Base-by-base conservation (phyloP, 2,888 invertebrate genomes). In the Philereme vetulata region DNA sequence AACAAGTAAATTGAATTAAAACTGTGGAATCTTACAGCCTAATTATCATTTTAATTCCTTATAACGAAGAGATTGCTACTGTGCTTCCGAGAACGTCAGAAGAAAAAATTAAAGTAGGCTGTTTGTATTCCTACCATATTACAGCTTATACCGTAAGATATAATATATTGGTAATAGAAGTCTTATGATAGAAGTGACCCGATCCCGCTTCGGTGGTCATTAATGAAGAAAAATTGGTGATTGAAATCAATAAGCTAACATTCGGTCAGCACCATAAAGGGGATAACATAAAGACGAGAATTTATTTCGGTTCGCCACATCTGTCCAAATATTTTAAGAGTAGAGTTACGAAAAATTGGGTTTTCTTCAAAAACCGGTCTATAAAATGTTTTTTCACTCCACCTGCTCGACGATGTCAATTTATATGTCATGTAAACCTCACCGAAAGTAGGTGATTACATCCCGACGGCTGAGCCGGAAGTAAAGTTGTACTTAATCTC, bases 31-130 rank as follows among this genome's bases (percentile, higher is more conserved):
- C 69, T 70, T 74, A 72, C 75, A 65, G 73, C 70, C 76, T 82
- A 81, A 86, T 87, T 86, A 86, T 79, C 80, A 85, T 83, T 72
- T 82, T 82, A 86, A 86, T 85, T 82, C 72, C 66, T 77, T 68
- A 72, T 83, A 81, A 84, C 80, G 76, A 82, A 67, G 68, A 74
- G 59, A 62, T 60, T 51, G 86, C 85, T 85, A 85, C 86, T 74
- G 84, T 70, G 66, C 73, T 85, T 78, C 78, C 66, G 66, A 74
- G 78, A 85, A 83, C 69, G 68, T 63, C 71, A 62, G 65, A 67
- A 21, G 62, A 71, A 71, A 70, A 76, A 72, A 71, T 73, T 73
- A 73, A 85, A 81, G 66, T 65, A 72, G 72, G 66, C 67, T 73
- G 67, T 76, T 78, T 77, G 73, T 81, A 77, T 75, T 74, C 77